Percentiles rank a stretch among this genome's conserved stretches.
phyloP scores from a whole-genome alignment of 1,140 invertebrate species.

The Papilio machaon region DNA sequence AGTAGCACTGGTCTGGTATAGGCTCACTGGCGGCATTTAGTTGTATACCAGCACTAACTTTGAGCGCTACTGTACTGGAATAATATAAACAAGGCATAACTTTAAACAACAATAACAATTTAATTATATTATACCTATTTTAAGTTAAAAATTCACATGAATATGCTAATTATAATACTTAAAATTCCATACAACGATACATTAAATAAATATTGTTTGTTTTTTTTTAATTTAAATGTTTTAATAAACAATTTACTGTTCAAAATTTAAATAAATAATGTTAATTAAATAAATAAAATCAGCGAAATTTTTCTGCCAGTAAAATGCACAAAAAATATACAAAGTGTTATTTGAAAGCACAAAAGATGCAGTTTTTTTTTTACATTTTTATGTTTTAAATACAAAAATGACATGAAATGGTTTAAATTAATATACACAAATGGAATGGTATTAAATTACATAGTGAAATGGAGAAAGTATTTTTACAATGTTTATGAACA shows the following conservation, averaged over 20 bases:
- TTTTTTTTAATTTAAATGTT: too few relatives aligned
- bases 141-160: neutral
- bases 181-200: neutral
- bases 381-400: neutral
- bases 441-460: slow-evolving; percentile 12
- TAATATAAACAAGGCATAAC: neutral
- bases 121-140: neutral
- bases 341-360: neutral
- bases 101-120: slow-evolving; percentile 10
- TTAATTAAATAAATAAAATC: neutral
- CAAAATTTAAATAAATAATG: too few relatives aligned
- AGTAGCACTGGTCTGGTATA: too few relatives aligned
- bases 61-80: too few relatives aligned
- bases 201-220: too few relatives aligned
- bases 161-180: slow-evolving; percentile 12
- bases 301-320: neutral
- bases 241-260: too few relatives aligned
- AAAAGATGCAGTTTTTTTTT: neutral
- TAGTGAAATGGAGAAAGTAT: neutral
- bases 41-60: too few relatives aligned
- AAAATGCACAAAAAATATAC: neutral
- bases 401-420: neutral
- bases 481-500: neutral
- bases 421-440: neutral
- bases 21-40: too few relatives aligned